Conservation (phyloP, 2,797 vertebrate genomes). For the Ceyx erithaca region DNA sequence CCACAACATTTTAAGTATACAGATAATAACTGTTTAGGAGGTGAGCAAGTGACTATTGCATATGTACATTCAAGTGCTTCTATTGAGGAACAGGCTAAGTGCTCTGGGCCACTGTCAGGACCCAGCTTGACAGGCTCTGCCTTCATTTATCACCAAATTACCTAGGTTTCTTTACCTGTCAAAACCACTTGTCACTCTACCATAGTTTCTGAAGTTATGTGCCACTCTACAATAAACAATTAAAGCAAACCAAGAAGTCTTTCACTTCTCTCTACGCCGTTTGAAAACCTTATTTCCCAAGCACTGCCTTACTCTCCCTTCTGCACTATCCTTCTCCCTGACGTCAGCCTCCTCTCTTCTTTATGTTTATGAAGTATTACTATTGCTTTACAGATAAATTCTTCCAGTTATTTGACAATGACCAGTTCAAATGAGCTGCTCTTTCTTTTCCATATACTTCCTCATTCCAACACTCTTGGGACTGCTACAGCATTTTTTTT, state of each 20-base stretch:
- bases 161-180: neutral
- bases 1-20: neutral
- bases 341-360: neutral
- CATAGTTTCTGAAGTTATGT: neutral
- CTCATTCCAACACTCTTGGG: neutral
- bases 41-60: neutral
- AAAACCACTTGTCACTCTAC: neutral
- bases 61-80: accelerated
- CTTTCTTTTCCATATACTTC: neutral
- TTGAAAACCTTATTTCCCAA: neutral
- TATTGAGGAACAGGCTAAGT: accelerated
- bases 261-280: neutral
- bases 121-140: neutral
- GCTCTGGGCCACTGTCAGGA: neutral
- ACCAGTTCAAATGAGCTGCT: neutral
- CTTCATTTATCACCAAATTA: neutral
- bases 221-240: neutral
- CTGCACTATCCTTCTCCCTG: neutral
- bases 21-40: neutral
- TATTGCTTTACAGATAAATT: neutral
- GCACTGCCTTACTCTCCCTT: neutral
- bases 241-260: neutral
- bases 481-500: neutral
- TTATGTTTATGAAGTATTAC: neutral
- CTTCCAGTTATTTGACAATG: neutral